Conservation (phyloP, 2,113 vertebrate genomes). For the Tangachromis dhanisi region DNA sequence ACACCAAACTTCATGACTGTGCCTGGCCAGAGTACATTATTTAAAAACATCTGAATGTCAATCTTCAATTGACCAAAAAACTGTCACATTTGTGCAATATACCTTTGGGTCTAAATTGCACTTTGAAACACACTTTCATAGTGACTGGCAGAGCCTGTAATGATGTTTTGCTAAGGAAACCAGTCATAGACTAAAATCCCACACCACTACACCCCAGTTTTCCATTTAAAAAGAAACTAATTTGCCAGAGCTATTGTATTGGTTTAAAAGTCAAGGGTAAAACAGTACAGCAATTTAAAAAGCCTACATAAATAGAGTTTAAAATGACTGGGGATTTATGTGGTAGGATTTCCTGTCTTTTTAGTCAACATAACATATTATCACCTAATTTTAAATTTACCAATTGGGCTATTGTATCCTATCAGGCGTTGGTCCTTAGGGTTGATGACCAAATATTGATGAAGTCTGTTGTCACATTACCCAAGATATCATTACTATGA, state of each 20-base stretch:
- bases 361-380: neutral
- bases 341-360: neutral
- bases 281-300: neutral
- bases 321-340: neutral
- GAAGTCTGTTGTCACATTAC: neutral
- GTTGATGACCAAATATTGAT: neutral
- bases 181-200: neutral
- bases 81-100: neutral
- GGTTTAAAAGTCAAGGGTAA: neutral
- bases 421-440: accelerated
- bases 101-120: neutral
- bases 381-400: neutral
- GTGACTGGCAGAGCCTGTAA: neutral
- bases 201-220: neutral
- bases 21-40: neutral
- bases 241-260: neutral
- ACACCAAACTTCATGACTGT: neutral
- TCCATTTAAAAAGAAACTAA: neutral
- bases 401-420: neutral
- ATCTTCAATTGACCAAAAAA: neutral
- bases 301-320: neutral
- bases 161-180: neutral
- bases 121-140: neutral
- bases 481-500: neutral
- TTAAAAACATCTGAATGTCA: neutral